A percentile compares a stretch with the other conserved stretches of the same genome.
Conservation (phyloP, 2,797 vertebrate genomes). For the Rhynchotus rufescens region DNA sequence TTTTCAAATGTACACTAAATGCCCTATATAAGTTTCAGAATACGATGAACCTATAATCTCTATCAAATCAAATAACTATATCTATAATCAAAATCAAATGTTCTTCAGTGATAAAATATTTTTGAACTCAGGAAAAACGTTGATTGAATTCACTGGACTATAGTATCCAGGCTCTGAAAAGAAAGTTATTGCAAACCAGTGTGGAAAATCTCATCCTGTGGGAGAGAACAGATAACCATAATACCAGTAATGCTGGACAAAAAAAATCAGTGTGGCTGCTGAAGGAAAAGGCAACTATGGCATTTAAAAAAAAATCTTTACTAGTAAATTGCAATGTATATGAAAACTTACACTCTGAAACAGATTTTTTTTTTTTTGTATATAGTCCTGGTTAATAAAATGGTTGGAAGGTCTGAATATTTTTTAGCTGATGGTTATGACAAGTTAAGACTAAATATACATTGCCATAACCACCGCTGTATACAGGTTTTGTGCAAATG, state of each 20-base stretch:
- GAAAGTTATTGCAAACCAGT: not conserved
- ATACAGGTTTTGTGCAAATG: conserved; percentile 68
- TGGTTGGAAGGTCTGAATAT: conserved; percentile 11
- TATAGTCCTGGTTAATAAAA: conserved; percentile 55
- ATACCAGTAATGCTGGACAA: not conserved
- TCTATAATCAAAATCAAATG: not conserved
- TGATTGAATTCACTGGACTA: not conserved
- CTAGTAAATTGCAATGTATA: conserved; percentile 32
- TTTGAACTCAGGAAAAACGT: not conserved
- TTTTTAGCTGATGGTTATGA: conserved; percentile 41
- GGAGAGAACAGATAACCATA: not conserved
- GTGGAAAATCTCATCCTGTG: not conserved
- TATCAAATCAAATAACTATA: too few species aligned
- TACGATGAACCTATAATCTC: not conserved
- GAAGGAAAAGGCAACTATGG: not conserved
- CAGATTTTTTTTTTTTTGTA: not conserved
- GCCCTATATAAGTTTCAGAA: not conserved
- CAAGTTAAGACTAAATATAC: conserved; percentile 61
- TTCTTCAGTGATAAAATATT: not conserved
- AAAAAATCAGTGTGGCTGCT: not conserved
- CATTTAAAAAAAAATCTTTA: conserved; percentile 6
- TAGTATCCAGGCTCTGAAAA: not conserved
- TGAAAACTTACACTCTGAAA: conserved; percentile 23
- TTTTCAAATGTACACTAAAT: not conserved
- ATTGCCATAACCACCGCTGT: conserved; percentile 39